Conservation (phyloP, 2,888 invertebrate genomes). For the Ashinkailepas kermadecensis region DNA sequence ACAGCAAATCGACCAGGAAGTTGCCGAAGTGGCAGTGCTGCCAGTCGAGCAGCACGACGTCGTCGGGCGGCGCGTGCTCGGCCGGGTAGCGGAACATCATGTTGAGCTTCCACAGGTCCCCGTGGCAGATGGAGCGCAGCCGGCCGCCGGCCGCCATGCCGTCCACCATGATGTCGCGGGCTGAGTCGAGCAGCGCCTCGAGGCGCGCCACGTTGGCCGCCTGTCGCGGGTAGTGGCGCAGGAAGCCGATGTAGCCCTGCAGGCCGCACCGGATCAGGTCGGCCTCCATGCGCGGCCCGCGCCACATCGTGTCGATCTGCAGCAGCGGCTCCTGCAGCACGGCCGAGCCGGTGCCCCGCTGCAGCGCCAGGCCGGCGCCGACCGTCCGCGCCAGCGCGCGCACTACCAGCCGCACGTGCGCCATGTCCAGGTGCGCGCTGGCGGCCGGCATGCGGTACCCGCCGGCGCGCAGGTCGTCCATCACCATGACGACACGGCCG, state of each 20-base stretch:
- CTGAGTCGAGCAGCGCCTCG: not conserved
- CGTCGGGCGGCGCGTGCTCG: not conserved
- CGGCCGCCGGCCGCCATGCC: not conserved
- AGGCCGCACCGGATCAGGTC: slow-evolving; percentile 15
- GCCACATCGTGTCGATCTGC: not conserved
- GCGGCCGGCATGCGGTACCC: slow-evolving; percentile 9
- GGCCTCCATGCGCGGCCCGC: not conserved
- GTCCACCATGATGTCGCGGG: not conserved
- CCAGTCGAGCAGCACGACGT: slow-evolving; percentile 17
- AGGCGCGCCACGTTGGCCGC: not conserved
- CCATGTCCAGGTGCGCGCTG: not conserved
- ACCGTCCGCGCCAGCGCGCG: not conserved
- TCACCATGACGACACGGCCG: slow-evolving; percentile 12
- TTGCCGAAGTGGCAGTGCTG: slow-evolving; percentile 22
- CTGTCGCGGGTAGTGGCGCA: not conserved
- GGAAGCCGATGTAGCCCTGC: slow-evolving; percentile 10
- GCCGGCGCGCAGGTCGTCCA: slow-evolving; percentile 13
- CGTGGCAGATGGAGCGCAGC: slow-evolving; percentile 18
- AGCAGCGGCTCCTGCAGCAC: not conserved
- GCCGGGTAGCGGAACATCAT: slow-evolving; percentile 20
- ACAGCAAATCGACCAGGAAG: slow-evolving; percentile 17
- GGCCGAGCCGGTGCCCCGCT: not conserved
- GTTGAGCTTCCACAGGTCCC: slow-evolving; percentile 21
- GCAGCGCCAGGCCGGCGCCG: slow-evolving; percentile 17
- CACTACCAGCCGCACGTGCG: slow-evolving; percentile 18